Evolutionary conservation across 1,140 invertebrate species (phyloP).

Genomic region (Homarus americanus): DNA sequence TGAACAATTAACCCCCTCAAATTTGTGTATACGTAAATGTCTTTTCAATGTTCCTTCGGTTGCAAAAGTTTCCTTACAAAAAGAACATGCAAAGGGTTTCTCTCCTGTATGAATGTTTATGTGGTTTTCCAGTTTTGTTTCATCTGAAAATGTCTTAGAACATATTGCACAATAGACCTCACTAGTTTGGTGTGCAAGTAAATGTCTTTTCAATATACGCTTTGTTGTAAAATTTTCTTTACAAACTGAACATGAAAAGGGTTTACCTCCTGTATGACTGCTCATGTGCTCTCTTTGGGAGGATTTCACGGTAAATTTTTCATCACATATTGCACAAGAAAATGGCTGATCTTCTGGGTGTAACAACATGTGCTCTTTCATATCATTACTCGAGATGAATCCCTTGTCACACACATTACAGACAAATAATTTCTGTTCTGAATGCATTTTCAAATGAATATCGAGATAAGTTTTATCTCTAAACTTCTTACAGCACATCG

Average conservation of each 20-base stretch:
- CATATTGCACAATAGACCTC: not conserved
- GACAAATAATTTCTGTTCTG: not conserved
- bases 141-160: not conserved
- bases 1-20: not conserved
- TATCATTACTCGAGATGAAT: not conserved
- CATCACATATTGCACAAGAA: not conserved
- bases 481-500: not conserved
- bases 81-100: not conserved
- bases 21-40: not conserved
- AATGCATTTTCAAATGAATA: not conserved
- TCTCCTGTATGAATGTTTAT: not conserved
- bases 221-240: no score
- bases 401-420: slow-evolving; percentile 14
- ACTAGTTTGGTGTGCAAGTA: no score
- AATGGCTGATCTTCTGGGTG: not conserved
- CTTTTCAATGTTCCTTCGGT: not conserved
- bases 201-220: no score
- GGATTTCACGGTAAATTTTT: not conserved
- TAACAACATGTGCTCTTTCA: not conserved
- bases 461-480: not conserved
- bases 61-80: not conserved
- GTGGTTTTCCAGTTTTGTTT: not conserved
- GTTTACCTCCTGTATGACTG: not conserved
- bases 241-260: no score
- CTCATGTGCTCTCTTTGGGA: not conserved